Evolutionary conservation across 2,888 invertebrate genomes (phyloP), one percentile per base, ranked within the genome.

Genomic region (Ecliptopera silaceata): DNA sequence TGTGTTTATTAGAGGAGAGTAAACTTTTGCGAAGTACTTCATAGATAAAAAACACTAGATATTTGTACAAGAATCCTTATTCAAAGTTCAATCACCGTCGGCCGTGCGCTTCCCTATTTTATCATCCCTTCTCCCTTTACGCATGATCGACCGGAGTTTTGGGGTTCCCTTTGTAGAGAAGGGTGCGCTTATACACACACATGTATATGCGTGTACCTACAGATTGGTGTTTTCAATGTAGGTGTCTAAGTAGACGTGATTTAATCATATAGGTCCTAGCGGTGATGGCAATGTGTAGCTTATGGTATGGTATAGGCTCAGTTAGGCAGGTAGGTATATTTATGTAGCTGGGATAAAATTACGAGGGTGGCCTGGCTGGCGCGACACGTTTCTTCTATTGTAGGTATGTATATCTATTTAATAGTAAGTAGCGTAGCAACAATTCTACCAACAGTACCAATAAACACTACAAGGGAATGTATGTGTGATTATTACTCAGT

Each of bases 41-140:
- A 15, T 15, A n/a, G 36, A 3, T 15, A 36, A 18, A 10, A 26
- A 45, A 36, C n/a, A 49, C 26, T 50, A 50, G 34, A 42, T 56
- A 34, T 55, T 44, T 39, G 32, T 42, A 48, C 31, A 36, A 47
- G 43, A 43, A 59, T 47, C 65, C 63, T 58, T 64, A 57, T 56
- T 63, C 49, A 64, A 63, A 76, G 88, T 89, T 90, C 86, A 87
- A 88, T 79, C 85, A 86, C 85, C 87, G 86, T 81, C 84, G 74
- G 54, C 49, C 12, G 34, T 71, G 80, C 80, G 82, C 86, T 87
- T 89, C 88, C 87, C 88, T 88, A 80, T 86, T 81, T 80, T 89
- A 91, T 89, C 90, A 91, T 90, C 89, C 89, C 88, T 87, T 84
- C 83, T 86, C 88, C 89, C 88, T 90, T 87, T 90, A 91, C 91